Percentiles rank a stretch among this genome's conserved stretches.
Conservation (phyloP, 2,113 vertebrate species). For the Propithecus coquereli region DNA sequence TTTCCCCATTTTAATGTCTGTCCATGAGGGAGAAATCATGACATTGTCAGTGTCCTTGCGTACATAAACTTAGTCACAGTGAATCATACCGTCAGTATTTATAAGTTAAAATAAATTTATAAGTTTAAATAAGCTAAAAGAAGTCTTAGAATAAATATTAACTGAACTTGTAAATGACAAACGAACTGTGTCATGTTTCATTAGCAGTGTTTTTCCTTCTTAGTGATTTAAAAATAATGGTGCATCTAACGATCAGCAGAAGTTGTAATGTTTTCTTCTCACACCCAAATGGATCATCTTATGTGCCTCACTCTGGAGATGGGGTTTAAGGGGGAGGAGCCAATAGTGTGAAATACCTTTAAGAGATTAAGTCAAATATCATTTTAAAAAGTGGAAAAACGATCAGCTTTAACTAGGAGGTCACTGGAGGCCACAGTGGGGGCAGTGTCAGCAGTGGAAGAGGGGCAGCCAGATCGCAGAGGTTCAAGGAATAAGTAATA, state of each 20-base stretch:
- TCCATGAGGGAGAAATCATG: background rate
- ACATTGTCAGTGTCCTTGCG: background rate
- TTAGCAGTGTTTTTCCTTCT: background rate
- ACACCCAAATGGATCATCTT: background rate
- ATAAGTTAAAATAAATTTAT: background rate
- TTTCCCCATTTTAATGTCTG: background rate
- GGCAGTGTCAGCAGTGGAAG: background rate
- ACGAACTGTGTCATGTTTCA: background rate
- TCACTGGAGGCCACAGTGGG: background rate
- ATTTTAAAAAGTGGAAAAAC: background rate
- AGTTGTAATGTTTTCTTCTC: background rate
- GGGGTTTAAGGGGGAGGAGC: background rate
- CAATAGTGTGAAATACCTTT: background rate
- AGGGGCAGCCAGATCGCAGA: background rate
- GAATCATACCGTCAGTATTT: background rate
- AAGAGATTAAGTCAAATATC: constrained; percentile 16
- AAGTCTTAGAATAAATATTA: background rate
- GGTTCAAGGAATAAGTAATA: background rate
- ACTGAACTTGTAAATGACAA: background rate
- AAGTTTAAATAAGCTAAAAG: background rate
- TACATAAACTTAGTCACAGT: background rate
- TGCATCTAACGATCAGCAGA: background rate
- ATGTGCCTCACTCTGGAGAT: background rate
- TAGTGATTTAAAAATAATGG: background rate
- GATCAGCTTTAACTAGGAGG: background rate